Percentiles rank a stretch among this genome's conserved stretches.
These are phyloP conservation scores for Chloroceryle inda DNA, from an alignment of 2,797 vertebrate genomes.

Conservation along the genomic window DNA sequence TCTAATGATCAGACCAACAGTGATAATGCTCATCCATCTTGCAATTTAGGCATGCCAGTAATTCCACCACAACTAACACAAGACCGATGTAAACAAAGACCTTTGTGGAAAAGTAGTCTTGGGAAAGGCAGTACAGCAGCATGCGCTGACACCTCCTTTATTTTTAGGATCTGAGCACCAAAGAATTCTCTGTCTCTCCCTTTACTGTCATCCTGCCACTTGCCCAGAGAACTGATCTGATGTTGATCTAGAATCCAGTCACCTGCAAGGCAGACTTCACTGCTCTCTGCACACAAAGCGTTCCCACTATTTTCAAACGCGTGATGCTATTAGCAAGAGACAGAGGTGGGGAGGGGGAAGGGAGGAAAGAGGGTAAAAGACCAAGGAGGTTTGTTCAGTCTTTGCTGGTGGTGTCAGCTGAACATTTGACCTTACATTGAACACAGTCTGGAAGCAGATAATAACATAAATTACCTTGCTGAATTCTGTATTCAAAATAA, in stretches of 20 bases:
- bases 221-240: not conserved
- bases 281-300: not conserved
- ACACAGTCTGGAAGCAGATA: not conserved
- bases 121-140: not conserved
- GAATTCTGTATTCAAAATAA: not conserved
- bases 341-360: too few relatives aligned
- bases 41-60: not conserved
- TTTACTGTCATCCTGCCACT: not conserved
- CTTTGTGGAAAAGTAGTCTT: not conserved
- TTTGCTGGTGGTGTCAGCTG: not conserved
- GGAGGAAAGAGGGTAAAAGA: not conserved
- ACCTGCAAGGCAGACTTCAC: not conserved
- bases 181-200: not conserved
- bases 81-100: not conserved
- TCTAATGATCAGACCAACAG: not conserved
- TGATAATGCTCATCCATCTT: not conserved
- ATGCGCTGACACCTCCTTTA: not conserved
- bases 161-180: not conserved
- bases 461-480: not conserved
- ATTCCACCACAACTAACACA: not conserved
- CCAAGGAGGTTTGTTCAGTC: not conserved
- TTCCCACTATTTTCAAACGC: not conserved
- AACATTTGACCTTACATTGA: not conserved
- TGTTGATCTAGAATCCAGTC: not conserved
- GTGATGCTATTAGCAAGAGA: not conserved